Evolutionary conservation across 1,140 invertebrate species (phyloP).

Genomic region (Stenopsyche tienmushanensis): DNA sequence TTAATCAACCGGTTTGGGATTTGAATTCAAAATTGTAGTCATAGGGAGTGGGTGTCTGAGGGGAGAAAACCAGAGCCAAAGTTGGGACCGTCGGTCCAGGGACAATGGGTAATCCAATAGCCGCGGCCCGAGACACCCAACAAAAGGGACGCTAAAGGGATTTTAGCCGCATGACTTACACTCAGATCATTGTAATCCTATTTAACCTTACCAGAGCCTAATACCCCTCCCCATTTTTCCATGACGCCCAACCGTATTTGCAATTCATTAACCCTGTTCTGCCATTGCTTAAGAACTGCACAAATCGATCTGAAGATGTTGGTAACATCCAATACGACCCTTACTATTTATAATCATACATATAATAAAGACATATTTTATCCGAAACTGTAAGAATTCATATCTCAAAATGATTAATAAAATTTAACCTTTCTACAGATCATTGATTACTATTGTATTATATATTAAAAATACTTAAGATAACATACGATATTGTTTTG

Average conservation of each 20-base stretch:
- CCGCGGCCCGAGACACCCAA: neutral
- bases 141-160: constrained; percentile 23
- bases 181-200: constrained; percentile 16
- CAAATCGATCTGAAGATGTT: neutral
- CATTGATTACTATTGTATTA: too few relatives aligned
- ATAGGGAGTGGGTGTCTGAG: neutral
- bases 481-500: too few relatives aligned
- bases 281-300: neutral
- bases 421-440: too few relatives aligned
- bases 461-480: too few relatives aligned
- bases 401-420: too few relatives aligned
- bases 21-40: neutral
- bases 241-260: too few relatives aligned
- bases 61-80: too few relatives aligned
- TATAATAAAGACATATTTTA: neutral
- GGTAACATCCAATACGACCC: neutral
- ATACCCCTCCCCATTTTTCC: too few relatives aligned
- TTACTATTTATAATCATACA: neutral
- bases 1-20: neutral
- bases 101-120: constrained; percentile 17
- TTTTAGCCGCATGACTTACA: constrained; percentile 13
- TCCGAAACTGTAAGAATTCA: neutral
- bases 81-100: too few relatives aligned
- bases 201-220: constrained; percentile 3
- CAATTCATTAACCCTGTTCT: neutral